Evolutionary conservation across 2,888 invertebrate species (phyloP), one percentile per base, ranked within the genome.

Genomic region (Sussaba pulchella): DNA sequence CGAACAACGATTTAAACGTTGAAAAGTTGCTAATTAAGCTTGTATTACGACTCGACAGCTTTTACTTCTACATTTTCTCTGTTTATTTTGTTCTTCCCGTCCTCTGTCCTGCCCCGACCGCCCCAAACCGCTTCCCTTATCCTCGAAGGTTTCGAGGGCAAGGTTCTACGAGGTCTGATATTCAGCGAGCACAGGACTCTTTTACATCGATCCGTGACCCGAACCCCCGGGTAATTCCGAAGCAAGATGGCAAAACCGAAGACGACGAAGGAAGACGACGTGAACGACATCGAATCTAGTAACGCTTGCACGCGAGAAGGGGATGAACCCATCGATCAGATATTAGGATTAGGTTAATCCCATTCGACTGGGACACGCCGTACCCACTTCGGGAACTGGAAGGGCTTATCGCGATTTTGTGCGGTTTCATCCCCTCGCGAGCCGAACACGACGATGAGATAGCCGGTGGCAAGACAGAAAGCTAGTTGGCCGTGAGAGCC

Each of bases 331-430:
- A 84, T 85, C 85, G 85, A 87, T 86, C 85, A 85, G 85, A 84
- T 83, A 83, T 82, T 78, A 74, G 85, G 86, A 85, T 87, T 85
- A 85, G 72, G 64, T 66, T 86, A 84, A 86, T 86, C 87, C 85
- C 77, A 83, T 85, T 84, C 82, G 78, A 84, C 83, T 69, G 77
- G 45, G 50, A 73, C 70, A 70, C 71, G 82, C 76, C 66, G 26
- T 57, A 57, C 57, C 14, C 72, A 59, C 54, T 59, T 73, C 64
- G 67, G 45, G 69, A 47, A 6, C 31, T 75, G 69, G 61, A 82
- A 63, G 26, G 73, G 85, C 82, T 83, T 85, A 84, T 82, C 82
- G 82, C 75, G 78, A 80, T 83, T 76, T 83, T 83, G 50, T 82
- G 64, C 57, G 76, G 76, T 71, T 77, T 71, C 77, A n/a, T n/a